Evolutionary conservation across 1,140 invertebrate species (phyloP), one percentile per base, ranked within the genome.

Genomic region (Drosophila sulfurigaster): DNA sequence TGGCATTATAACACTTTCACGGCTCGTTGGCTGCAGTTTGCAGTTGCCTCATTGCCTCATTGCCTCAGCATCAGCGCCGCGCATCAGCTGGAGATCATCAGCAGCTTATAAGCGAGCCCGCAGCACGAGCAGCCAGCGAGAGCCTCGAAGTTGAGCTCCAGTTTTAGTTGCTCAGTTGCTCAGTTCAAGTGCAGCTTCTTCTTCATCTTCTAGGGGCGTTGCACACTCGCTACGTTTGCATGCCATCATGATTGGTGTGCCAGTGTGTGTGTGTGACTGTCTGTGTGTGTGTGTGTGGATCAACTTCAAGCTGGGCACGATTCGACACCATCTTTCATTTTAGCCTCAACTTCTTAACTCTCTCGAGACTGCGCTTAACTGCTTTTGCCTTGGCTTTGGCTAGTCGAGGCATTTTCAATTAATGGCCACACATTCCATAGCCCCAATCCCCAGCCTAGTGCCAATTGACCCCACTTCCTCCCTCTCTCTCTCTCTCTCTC

Each of bases 321-420:
- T 89, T 87, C 83, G 83, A 87, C 83, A 89, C 83, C 83, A 87
- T 87, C 83, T 87, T 87, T 87, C 83, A 88, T 88, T 88, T 88
- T 69, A 28, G 82, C 59, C 65, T 57, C 58, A 75, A 70, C 66
- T 88, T 82, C 83, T 76, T 67, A 41, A 68, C 67, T 51, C 48
- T 62, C 57, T 25, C 20, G 20, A 25, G 73, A 66, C 67, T 56
- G 68, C 75, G 68, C 75, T 59, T 64, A 77, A 75, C 60, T 68
- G 78, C 72, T 64, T 64, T 63, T 52, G 35, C 51, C 57, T 58
- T 25, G 35, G 7, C 41, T n/a, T n/a, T 13, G 0, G 54, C 52
- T 56, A 68, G 77, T 38, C 68, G 41, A 72, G 77, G 85, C 65
- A 88, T 88, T 88, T 88, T 88, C 83, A 88, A 88, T 88, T 88